phyloP scores from a whole-genome alignment of 2,113 vertebrate species.

The Helogale parvula region DNA sequence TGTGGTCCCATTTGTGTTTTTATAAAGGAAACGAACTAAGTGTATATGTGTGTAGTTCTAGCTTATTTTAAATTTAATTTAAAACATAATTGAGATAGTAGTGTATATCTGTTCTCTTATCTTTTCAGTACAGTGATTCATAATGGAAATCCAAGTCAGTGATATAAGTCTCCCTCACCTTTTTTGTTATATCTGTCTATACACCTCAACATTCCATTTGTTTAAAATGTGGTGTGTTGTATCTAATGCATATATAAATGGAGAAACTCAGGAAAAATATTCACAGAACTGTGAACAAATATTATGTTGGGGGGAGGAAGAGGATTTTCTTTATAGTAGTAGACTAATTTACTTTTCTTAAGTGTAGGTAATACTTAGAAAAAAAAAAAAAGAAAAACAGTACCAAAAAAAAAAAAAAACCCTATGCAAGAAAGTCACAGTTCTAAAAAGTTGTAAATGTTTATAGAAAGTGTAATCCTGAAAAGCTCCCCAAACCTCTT shows the following conservation, averaged over 20 bases:
- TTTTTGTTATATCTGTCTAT: conserved; percentile 4
- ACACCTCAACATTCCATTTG: not conserved
- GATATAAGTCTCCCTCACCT: not conserved
- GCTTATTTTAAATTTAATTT: conserved; percentile 16
- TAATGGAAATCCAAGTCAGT: not conserved
- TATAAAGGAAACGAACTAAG: not conserved
- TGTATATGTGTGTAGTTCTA: not conserved
- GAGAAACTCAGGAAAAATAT: not conserved
- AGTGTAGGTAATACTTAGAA: not conserved
- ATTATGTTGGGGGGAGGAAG: not conserved
- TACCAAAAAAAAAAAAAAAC: not conserved
- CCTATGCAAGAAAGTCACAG: conserved; percentile 4
- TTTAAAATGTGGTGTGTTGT: not conserved
- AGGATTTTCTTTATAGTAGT: not conserved
- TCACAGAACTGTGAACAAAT: not conserved
- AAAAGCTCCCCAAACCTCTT: not conserved
- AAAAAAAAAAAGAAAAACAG: not conserved
- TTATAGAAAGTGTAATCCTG: not conserved
- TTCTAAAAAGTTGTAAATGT: not conserved
- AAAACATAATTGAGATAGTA: not conserved
- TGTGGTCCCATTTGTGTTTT: not conserved
- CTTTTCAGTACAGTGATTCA: not conserved
- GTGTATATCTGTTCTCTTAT: not conserved
- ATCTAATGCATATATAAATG: not conserved
- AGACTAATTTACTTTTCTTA: not conserved